Percentiles rank a stretch among this genome's conserved stretches.
These are phyloP conservation scores for Myiotriccus ornatus DNA, from an alignment of 2,797 vertebrate genomes.

Conservation along the genomic window DNA sequence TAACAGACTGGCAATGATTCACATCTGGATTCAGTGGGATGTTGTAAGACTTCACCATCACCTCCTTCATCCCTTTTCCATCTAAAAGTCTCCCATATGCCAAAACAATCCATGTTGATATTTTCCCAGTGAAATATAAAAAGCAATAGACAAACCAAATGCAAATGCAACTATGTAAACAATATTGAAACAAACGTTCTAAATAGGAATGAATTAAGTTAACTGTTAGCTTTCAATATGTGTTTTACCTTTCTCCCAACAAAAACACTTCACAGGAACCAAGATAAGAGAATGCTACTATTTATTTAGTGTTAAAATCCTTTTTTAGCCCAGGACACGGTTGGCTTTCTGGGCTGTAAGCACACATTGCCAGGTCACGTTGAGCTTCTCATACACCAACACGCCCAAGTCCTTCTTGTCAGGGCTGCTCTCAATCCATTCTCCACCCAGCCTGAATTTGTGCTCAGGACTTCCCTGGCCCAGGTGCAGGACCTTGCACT, in stretches of 20 bases:
- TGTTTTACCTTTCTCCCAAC: neutral
- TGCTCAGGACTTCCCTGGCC: neutral
- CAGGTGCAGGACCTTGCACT: neutral
- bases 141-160: conserved; percentile 4
- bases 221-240: neutral
- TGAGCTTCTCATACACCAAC: neutral
- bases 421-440: neutral
- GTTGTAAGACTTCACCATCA: neutral
- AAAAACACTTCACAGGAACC: neutral
- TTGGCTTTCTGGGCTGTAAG: neutral
- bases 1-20: neutral
- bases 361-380: neutral
- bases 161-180: neutral
- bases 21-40: neutral
- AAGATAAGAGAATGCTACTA: neutral
- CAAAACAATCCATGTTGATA: neutral
- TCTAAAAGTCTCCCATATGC: neutral
- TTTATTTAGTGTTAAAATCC: neutral
- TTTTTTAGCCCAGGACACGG: neutral
- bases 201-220: neutral
- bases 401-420: neutral
- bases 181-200: neutral
- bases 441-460: neutral
- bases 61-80: neutral
- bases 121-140: conserved; percentile 7